Evolutionary conservation across 1,140 invertebrate genomes (phyloP).

Genomic region (Sitophilus oryzae): DNA sequence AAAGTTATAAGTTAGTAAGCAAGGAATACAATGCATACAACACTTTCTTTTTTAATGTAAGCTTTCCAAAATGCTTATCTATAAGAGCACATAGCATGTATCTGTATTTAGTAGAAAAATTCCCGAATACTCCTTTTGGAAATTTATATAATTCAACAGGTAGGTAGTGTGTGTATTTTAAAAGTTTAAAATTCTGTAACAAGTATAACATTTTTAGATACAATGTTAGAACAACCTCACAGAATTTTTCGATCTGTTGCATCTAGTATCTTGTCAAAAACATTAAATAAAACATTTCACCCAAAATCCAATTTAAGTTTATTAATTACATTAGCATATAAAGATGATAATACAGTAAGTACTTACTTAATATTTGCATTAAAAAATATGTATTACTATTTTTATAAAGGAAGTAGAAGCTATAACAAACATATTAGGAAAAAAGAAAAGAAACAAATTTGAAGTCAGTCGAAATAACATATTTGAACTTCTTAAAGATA

Average conservation of each 20-base stretch:
- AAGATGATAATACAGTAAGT: slow-evolving; percentile 31
- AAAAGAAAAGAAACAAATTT: slow-evolving; percentile 24
- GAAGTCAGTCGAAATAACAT: slow-evolving; percentile 38
- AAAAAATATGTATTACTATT: not conserved
- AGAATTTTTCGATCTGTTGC: slow-evolving; percentile 35
- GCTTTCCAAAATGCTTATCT: slow-evolving; percentile 43
- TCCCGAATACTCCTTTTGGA: slow-evolving; percentile 34
- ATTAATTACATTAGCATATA: slow-evolving; percentile 33
- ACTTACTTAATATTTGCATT: slow-evolving; percentile 2
- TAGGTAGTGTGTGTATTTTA: slow-evolving; percentile 20
- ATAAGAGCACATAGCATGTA: slow-evolving; percentile 46
- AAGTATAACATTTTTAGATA: slow-evolving; percentile 19
- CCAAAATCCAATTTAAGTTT: slow-evolving; percentile 36
- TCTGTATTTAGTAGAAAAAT: slow-evolving; percentile 42
- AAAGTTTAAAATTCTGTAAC: slow-evolving; percentile 7
- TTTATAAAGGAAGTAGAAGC: slow-evolving; percentile 29
- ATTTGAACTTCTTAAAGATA: slow-evolving; percentile 46
- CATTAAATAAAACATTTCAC: slow-evolving; percentile 31
- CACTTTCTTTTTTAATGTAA: slow-evolving; percentile 44
- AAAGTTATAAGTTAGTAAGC: slow-evolving; percentile 42
- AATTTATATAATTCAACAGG: slow-evolving; percentile 20
- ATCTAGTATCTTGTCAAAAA: slow-evolving; percentile 24
- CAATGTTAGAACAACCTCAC: slow-evolving; percentile 36
- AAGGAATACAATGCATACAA: slow-evolving; percentile 44
- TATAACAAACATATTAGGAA: slow-evolving; percentile 16